These are phyloP conservation scores for Ceryle rudis DNA, from an alignment of 2,797 vertebrate genomes.

Conservation along the genomic window DNA sequence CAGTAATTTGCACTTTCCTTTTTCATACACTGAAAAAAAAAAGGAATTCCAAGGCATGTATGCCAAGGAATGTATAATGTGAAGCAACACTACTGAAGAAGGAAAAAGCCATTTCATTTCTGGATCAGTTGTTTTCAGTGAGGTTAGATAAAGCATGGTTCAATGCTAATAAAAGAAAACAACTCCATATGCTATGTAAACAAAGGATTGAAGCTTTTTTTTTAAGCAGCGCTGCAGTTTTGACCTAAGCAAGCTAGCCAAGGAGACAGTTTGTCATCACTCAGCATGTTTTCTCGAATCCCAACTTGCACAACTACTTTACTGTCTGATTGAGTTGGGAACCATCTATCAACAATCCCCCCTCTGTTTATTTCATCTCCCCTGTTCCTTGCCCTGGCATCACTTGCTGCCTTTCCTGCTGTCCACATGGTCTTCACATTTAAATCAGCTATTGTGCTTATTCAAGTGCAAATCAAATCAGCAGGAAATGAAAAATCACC, in stretches of 20 bases:
- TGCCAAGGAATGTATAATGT: background rate
- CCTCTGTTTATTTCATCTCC: background rate
- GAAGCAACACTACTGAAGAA: background rate
- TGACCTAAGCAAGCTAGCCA: background rate
- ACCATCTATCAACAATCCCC: background rate
- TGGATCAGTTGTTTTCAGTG: background rate
- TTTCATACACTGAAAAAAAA: background rate
- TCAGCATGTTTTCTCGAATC: background rate
- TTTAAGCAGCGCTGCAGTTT: background rate
- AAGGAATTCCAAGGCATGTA: background rate
- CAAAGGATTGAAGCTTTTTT: background rate
- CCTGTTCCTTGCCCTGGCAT: background rate
- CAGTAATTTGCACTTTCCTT: background rate
- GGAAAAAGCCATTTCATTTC: background rate
- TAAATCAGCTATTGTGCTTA: background rate
- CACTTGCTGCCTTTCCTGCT: background rate
- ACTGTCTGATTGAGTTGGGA: background rate
- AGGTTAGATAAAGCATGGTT: background rate
- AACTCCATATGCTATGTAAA: background rate
- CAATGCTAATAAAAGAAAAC: background rate
- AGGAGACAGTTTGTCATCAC: conserved; percentile 6
- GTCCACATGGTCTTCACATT: background rate
- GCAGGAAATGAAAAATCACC: background rate
- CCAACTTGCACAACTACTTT: background rate
- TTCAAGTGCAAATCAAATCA: background rate